A percentile compares a stretch with the other conserved stretches of the same genome.
These are phyloP conservation scores for Pterocles burchelli DNA, from an alignment of 2,113 vertebrate genomes.

Conservation along the genomic window DNA sequence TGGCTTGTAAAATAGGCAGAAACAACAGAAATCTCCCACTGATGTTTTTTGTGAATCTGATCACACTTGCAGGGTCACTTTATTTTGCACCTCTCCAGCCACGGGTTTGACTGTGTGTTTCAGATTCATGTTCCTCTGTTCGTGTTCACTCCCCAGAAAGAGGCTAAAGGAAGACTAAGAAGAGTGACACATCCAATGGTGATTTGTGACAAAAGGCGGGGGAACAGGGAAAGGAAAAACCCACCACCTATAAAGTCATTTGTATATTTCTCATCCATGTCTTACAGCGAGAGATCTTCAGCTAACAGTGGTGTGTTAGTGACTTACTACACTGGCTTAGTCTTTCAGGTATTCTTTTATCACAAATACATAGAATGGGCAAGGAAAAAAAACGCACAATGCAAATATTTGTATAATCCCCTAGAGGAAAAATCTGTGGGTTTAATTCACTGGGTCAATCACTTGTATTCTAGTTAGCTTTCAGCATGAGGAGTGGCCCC, in stretches of 20 bases:
- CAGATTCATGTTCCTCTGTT: background rate
- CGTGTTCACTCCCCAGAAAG: background rate
- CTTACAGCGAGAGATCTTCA: background rate
- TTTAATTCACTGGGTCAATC: background rate
- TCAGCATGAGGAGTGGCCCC: background rate
- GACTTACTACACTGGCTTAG: background rate
- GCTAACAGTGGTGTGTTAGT: background rate
- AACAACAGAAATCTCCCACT: background rate
- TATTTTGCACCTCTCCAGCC: background rate
- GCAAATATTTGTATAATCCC: background rate
- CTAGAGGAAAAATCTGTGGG: background rate
- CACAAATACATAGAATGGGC: background rate
- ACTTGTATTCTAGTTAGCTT: background rate
- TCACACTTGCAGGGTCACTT: background rate
- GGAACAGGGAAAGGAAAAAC: background rate
- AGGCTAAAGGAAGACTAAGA: background rate
- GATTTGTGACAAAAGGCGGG: background rate
- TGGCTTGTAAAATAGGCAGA: background rate
- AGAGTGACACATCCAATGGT: background rate
- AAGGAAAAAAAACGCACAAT: background rate
- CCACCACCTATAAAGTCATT: background rate
- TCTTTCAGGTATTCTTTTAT: background rate
- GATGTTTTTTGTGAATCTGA: background rate
- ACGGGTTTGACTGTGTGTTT: background rate
- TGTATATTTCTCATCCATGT: background rate